phyloP scores from a whole-genome alignment of 2,113 vertebrate species.

The Cephalophus harveyi region DNA sequence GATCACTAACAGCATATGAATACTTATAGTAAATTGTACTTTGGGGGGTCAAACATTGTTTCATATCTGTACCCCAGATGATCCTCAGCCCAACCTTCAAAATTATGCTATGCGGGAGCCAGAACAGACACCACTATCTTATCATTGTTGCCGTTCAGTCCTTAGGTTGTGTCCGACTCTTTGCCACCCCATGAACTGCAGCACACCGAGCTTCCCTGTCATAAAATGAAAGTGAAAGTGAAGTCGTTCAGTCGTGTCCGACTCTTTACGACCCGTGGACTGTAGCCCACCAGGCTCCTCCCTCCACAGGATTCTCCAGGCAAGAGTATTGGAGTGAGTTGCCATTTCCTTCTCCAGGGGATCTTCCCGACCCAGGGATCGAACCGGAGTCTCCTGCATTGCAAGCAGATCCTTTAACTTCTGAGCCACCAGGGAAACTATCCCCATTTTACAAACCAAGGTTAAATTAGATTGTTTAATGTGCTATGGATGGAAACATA shows the following conservation, averaged over 20 bases:
- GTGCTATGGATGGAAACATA: background rate
- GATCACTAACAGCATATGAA: background rate
- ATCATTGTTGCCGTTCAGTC: background rate
- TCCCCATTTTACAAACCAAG: background rate
- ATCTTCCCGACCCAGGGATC: no score
- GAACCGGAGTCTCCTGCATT: rapidly evolving
- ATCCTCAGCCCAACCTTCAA: background rate
- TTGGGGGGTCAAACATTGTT: background rate
- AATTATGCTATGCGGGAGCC: background rate
- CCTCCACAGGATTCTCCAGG: no score
- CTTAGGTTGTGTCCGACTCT: background rate
- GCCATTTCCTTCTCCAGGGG: no score
- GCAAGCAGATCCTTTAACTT: no score
- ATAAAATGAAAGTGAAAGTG: no score
- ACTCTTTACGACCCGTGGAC: no score
- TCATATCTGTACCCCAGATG: background rate
- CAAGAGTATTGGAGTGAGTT: no score
- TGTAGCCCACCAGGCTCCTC: no score
- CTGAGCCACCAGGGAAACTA: no score
- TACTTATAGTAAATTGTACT: background rate
- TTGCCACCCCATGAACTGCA: background rate
- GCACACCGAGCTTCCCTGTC: background rate
- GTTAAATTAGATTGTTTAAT: background rate
- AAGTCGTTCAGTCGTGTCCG: no score
- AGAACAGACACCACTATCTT: background rate